Conservation (phyloP, 2,113 vertebrate species). For the cat (Felis catus) region DNA sequence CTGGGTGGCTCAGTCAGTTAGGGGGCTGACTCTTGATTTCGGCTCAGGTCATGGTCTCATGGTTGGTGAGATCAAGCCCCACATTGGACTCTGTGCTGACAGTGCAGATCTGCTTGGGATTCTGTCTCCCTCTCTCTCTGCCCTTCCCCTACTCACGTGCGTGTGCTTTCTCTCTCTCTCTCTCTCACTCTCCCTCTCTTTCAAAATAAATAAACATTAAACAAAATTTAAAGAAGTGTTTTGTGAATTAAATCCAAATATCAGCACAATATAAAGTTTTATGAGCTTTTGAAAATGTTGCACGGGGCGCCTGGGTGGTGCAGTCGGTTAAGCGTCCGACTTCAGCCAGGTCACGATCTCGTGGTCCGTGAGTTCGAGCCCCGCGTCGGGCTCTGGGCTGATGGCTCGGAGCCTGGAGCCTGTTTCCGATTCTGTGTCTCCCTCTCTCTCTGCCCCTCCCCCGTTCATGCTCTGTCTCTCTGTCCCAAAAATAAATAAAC, state of each 20-base stretch:
- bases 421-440: too few species aligned
- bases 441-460: too few species aligned
- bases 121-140: neutral
- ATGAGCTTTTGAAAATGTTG: neutral
- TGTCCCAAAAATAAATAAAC: too few species aligned
- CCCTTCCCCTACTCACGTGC: neutral
- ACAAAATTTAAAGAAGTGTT: neutral
- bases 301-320: too few species aligned
- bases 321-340: too few species aligned
- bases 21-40: neutral
- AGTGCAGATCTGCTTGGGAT: neutral
- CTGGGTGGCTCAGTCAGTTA: neutral
- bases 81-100: too few species aligned
- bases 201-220: neutral
- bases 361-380: too few species aligned
- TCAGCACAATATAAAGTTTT: neutral
- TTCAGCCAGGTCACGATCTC: too few species aligned
- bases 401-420: too few species aligned
- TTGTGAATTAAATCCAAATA: conserved; percentile 23
- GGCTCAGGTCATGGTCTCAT: neutral
- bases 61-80: neutral
- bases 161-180: neutral
- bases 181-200: neutral
- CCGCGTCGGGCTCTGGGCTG: too few species aligned
- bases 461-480: too few species aligned